Base-by-base conservation (phyloP, 2,797 vertebrate genomes). In the Cryptoprocta ferox region DNA sequence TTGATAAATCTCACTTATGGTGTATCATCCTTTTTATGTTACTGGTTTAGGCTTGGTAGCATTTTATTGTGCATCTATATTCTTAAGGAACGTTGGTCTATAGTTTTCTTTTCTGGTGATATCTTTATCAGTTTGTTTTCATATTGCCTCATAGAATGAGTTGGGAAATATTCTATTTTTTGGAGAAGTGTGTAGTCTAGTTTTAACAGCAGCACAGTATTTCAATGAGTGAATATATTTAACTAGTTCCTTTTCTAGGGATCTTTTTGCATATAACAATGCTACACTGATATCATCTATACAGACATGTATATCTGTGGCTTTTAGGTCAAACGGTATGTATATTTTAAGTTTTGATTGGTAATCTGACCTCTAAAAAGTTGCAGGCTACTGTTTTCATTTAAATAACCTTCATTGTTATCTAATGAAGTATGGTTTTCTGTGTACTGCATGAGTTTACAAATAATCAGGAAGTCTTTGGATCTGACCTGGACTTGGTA, bases 341-440 rank as follows among this genome's bases (percentile, higher is more conserved):
- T 87, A 83, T 42, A 88, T 81, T 95, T 96, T 18, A 91, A 83
- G 53, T 71, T 84, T 81, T 70, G 79, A 85, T 3, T 97, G 56
- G 56, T 88, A 97, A 95, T 91, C 16, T 94, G 15, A 42, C 81
- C 50, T 84, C 73, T 94, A 89, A 91, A 94, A 93, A 35, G 24
- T 84, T 79, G 71, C 1, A 73, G 26, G 10, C 19, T 61, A 61
- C 10, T 83, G 14, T 93, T 79, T 87, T 61, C 48, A 85, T 32
- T 89, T 94, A 95, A 92, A 85, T 70, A 37, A 42, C 16, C 35
- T 76, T 94, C 16, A 71, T 1, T 73, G 28, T 88, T 90, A 32
- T n/a, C 65, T 89, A 63, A 86, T 32, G 45, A 84, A 61, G 45
- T 88, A 6, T 71, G 26, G 45, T 81, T 63, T 12, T 71, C 10